Evolutionary conservation across 2,888 invertebrate genomes (phyloP), one percentile per base, ranked within the genome.

Genomic region (Leuctra nigra): DNA sequence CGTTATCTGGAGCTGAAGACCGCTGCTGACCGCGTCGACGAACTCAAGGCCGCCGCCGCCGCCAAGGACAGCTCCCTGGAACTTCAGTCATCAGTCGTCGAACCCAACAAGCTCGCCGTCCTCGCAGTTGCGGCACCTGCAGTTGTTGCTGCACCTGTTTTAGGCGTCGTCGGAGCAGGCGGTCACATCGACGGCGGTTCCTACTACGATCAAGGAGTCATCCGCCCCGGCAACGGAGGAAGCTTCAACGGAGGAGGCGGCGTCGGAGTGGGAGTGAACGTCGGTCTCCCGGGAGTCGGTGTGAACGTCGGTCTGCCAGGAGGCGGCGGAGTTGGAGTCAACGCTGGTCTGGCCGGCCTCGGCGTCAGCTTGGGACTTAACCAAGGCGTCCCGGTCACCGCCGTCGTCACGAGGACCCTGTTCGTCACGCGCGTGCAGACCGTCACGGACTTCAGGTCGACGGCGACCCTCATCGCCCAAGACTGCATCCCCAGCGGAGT

Each of bases 401-500:
- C 16, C 41, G 56, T 56, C 39, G 59, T 61, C 46, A 64, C 63
- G 57, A 63, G 62, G 56, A 65, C 65, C 36, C 55, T 65, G 13
- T 58, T 58, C 54, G 63, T 65, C 25, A 65, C 65, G 46, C 63
- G 61, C 53, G 65, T 68, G 11, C 66, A 66, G 24, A 68, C 65
- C 29, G 65, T 68, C 1, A 33, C 65, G 9, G 64, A 68, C 52
- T 63, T 66, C 2, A 64, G 68, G 2, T 63, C 69, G 0, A 68
- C 68, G 1, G 71, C 71, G 1, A 69, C 68, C 2, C 62, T 72
- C 4, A 63, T 69, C 0, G 68, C 69, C 2, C 55, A 66, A 18
- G 68, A 68, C 56, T 72, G 72, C 53, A 55, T 70, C 1, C 70
- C 71, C 1, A 60, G 55, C 29, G 64, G 69, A 38, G 59, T 67